Evolutionary conservation across 30 jellyfish, hydroid and myxozoan species (phyloP).

Genomic region (Aurelia aurita): DNA sequence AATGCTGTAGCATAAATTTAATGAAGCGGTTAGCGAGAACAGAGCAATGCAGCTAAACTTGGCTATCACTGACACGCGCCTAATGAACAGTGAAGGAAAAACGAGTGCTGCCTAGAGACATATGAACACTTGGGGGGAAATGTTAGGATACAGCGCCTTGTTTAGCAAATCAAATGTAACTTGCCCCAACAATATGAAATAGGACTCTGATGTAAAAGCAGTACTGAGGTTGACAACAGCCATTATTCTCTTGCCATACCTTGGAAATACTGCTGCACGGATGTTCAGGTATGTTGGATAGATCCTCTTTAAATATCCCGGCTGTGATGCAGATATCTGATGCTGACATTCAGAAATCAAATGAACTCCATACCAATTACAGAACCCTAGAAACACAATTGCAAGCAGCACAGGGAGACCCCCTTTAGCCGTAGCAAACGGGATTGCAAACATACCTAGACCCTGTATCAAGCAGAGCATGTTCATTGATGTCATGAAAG

Average conservation of each 20-base stretch:
- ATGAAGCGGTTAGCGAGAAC: constrained; percentile 9
- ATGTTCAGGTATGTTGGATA: constrained; percentile 62
- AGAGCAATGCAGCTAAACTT: constrained; percentile 68
- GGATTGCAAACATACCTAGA: constrained; percentile 65
- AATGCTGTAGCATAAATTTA: neutral
- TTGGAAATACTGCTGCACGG: constrained; percentile 63
- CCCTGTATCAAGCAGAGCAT: constrained; percentile 68
- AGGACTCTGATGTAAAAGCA: constrained; percentile 51
- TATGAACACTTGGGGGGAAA: constrained; percentile 28
- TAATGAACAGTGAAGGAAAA: constrained; percentile 68
- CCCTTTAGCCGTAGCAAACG: constrained; percentile 60
- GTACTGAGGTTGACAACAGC: constrained; percentile 48
- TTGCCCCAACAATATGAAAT: constrained; percentile 64
- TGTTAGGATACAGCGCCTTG: neutral
- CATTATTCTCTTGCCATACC: constrained; percentile 54
- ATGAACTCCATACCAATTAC: constrained; percentile 38
- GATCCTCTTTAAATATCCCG: constrained; percentile 62
- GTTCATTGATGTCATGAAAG: constrained; percentile 42
- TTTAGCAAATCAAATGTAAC: constrained; percentile 47
- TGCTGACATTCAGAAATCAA: constrained; percentile 66
- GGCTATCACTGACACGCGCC: constrained; percentile 72
- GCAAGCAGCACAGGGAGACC: constrained; percentile 44
- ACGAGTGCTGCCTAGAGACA: constrained; percentile 50
- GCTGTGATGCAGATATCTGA: constrained; percentile 52
- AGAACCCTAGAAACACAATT: constrained; percentile 15